Evolutionary conservation across 2,113 vertebrate genomes (phyloP), one percentile per base, ranked within the genome.

Genomic region (Sardina pilchardus): DNA sequence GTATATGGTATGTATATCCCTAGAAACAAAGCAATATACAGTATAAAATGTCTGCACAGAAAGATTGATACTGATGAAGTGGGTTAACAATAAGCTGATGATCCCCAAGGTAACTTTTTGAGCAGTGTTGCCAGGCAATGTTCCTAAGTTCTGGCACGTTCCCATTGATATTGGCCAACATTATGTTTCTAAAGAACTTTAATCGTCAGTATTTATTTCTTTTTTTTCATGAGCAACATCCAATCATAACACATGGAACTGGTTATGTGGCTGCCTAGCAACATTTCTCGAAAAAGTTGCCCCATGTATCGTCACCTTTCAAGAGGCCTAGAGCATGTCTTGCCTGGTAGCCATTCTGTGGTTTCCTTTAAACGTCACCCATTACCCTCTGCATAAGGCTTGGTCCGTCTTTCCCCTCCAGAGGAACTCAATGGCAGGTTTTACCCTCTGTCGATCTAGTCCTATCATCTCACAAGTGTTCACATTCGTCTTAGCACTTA

Each of bases 381-480:
- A 81, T 83, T 86, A 86, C 82, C 83, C 39, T 85, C 44, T 44
- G 26, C 34, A 21, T 85, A 88, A 83, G 86, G 67, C 86, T 84
- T 81, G 84, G 81, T 83, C 81, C 39, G 75, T 82, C 53, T 80
- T 30, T 50, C 84, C 67, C 63, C 42, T 39, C n/a, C 8, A 81
- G 85, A 87, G 84, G 84, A 82, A 87, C 84, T 17, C 42, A 5
- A 47, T 83, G 81, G 84, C 87, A 85, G 86, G 86, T 43, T 85
- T 87, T 47, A 83, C 39, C 84, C 84, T 81, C 81, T 85, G 89
- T 90, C 89, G 45, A 26, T 84, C 39, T 81, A 48, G 42, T 78
- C 30, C 12, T 78, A 34, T 78, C 34, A 78, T 78, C 71, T 36
- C 34, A 78, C 71, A 36, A 78, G 34, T 16, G 12, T 17, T 78